Evolutionary conservation across 2,797 vertebrate species (phyloP), one percentile per base, ranked within the genome.

Genomic region (Thaleichthys pacificus): DNA sequence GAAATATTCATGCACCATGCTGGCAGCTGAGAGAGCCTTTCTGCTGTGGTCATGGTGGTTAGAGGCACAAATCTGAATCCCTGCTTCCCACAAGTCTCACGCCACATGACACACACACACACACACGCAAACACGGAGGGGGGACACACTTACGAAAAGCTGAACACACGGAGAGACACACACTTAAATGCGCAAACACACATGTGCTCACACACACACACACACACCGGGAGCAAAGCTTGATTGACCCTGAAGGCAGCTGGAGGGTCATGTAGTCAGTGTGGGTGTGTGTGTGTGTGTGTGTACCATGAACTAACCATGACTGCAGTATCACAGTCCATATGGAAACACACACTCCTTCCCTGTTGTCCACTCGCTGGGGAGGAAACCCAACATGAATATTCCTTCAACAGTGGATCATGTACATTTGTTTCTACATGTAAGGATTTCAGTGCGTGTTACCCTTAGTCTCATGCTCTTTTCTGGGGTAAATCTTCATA

Each of bases 1-100:
- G 70, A 88, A 90, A 90, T 85, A 89, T 90, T 80, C 66, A 90
- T 88, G 85, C 51, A 85, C 75, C 67, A 28, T 28, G 26, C 47
- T n/a, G 49, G n/a, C 47, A 49, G 68, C 14, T 28, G 1, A 54
- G 30, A 32, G 28, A 62, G 47, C 26, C 26, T 66, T 47, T 47
- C 38, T 61, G 38, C 35, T 54, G 58, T 63, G 60, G 66, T 73
- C 32, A 73, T 73, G 12, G 66, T 58, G 21, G 57, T 70, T 73
- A 61, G 24, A 38, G 61, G 32, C 12, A 49, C 28, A 35, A 35
- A 38, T 66, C 30, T 66, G 58, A 28, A 6, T 21, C 5, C 21
- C 58, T 35, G 54, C 28, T 58, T 38, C 15, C 26, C 49, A n/a
- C 51, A 14, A 28, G 24, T 28, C 58, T 24, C 58, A 60, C 3